These are phyloP conservation scores for Eremobia ochroleuca DNA, from an alignment of 2,888 invertebrate species.

Conservation along the genomic window DNA sequence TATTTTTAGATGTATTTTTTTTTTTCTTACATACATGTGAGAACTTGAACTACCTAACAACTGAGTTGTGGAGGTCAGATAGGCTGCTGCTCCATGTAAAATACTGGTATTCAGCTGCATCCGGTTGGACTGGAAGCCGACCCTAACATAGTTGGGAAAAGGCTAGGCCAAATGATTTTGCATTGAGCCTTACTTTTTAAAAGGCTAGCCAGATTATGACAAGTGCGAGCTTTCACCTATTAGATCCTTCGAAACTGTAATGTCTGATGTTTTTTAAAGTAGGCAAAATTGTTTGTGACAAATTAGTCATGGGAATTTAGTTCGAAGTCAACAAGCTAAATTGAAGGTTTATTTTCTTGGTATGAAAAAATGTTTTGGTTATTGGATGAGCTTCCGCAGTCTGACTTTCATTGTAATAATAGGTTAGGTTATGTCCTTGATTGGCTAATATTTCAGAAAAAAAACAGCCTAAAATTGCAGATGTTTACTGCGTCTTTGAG, in stretches of 20 bases:
- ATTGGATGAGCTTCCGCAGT: not conserved
- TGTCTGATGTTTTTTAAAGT: not conserved
- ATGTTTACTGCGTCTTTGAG: not conserved
- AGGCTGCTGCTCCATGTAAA: not conserved
- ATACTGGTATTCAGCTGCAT: not conserved
- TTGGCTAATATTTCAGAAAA: not conserved
- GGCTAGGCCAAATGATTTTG: not conserved
- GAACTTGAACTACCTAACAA: not conserved
- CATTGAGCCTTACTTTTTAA: too few relatives aligned
- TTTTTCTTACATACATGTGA: conserved; percentile 6
- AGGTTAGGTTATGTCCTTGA: too few relatives aligned
- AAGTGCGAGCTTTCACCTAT: not conserved
- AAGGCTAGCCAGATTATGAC: not conserved
- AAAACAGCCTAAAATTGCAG: not conserved
- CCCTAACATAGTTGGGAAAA: not conserved
- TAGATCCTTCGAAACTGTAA: not conserved
- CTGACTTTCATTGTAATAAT: not conserved
- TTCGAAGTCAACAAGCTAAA: not conserved
- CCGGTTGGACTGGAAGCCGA: not conserved
- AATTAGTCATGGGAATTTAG: not conserved
- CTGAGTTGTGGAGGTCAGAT: not conserved
- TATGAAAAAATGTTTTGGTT: not conserved
- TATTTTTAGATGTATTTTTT: conserved; percentile 38
- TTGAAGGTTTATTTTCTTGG: not conserved
- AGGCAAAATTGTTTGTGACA: too few relatives aligned